phyloP scores from a whole-genome alignment of 2,113 vertebrate species.

The Poeciliopsis turrubarensis region DNA sequence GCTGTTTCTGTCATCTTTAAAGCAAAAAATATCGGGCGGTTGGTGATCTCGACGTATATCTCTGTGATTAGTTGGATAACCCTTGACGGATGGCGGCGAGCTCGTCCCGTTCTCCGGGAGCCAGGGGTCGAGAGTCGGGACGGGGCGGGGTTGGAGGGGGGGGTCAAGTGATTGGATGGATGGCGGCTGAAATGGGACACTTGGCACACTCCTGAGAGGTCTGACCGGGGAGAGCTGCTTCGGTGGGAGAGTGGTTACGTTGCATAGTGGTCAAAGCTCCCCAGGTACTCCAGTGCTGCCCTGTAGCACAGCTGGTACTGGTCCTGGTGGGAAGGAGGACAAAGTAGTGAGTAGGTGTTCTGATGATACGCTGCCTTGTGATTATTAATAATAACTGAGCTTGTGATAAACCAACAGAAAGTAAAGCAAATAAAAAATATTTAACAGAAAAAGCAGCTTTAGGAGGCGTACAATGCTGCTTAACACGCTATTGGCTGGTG shows the following conservation, averaged over 20 bases:
- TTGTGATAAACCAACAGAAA: neutral
- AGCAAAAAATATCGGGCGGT: conserved; percentile 64
- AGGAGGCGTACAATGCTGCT: no score
- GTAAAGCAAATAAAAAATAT: neutral
- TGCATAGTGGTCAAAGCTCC: conserved; percentile 99
- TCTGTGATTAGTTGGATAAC: conserved; percentile 67
- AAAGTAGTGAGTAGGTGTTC: neutral
- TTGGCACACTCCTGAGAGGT: conserved; percentile 82
- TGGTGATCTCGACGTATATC: conserved; percentile 54
- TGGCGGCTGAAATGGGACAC: conserved; percentile 88
- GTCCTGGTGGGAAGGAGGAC: conserved; percentile 82
- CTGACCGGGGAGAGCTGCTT: conserved; percentile 61
- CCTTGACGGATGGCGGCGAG: conserved; percentile 51
- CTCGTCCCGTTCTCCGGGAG: conserved; percentile 71
- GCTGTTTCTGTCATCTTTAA: conserved; percentile 61
- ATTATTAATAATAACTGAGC: neutral
- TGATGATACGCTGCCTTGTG: no score
- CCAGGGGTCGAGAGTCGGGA: conserved; percentile 16
- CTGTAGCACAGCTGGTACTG: conserved; percentile 99
- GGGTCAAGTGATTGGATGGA: conserved; percentile 84
- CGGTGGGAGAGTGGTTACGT: conserved; percentile 87
- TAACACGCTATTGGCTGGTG: no score
- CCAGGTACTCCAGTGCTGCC: conserved; percentile 96
- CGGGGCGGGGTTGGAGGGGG: conserved; percentile 61
- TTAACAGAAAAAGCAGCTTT: no score